Conservation (phyloP, 2,888 invertebrate genomes). For the Thumatha senex region DNA sequence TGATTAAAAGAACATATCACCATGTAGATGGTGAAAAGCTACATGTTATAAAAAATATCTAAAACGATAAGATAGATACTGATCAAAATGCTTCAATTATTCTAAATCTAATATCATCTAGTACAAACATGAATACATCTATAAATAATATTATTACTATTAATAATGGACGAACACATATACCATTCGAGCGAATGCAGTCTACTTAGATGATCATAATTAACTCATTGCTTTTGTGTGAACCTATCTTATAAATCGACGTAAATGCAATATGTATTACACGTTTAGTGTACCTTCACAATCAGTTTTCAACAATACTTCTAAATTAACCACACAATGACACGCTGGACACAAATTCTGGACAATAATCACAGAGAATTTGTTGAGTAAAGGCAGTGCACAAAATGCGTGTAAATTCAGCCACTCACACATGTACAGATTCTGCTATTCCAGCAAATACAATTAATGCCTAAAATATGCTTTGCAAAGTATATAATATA, state of each 20-base stretch:
- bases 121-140: constrained; percentile 69
- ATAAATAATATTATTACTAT: constrained; percentile 71
- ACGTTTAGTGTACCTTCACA: constrained; percentile 55
- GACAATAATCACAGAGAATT: constrained; percentile 47
- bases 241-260: constrained; percentile 58
- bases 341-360: constrained; percentile 32
- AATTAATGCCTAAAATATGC: neutral
- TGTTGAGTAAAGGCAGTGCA: constrained; percentile 60
- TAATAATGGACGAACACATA: constrained; percentile 81
- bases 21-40: constrained; percentile 22
- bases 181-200: constrained; percentile 80
- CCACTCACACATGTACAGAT: constrained; percentile 6
- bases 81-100: constrained; percentile 40
- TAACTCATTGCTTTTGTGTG: constrained; percentile 74
- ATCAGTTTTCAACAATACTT: constrained; percentile 35
- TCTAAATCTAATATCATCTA: constrained; percentile 56
- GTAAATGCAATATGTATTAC: constrained; percentile 72
- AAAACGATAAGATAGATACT: constrained; percentile 23
- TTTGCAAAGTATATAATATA: constrained; percentile 3
- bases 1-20: constrained; percentile 40
- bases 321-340: constrained; percentile 29
- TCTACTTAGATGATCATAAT: constrained; percentile 71
- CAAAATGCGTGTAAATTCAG: constrained; percentile 49
- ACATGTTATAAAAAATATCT: constrained; percentile 20
- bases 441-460: neutral